Base-by-base conservation (phyloP, 2,888 invertebrate species). In the Drosophila macrospina region DNA sequence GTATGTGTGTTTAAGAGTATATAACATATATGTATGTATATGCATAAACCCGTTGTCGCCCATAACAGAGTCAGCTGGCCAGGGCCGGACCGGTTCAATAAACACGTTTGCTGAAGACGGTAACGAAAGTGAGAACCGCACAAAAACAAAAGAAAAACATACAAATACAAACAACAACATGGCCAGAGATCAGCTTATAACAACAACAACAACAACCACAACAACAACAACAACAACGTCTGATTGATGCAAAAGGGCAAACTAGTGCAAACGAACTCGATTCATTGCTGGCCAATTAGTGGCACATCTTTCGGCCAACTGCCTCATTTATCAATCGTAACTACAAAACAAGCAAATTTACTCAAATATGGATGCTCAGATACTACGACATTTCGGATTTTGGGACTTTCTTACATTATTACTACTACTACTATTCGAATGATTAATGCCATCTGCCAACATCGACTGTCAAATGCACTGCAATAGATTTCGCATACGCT, bases 81-180 rank as follows among this genome's bases (percentile, higher is more conserved):
- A 76, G 77, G 77, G 67, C 59, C 73, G 56, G 45, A 75, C 75
- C 75, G 77, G 75, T 77, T 77, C 50, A 64, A 50, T 54, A 77
- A 64, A 74, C 69, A 74, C 59, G 74, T 64, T 67, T 42, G 34
- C 16, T 20, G 37, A 63, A 57, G 55, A 54, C 32, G 51, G 26
- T 52, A 75, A 76, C 73, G 82, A 83, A 83, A 83, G 82, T 86
- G 82, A 83, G 82, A 83, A 83, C 68, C 52, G 32, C 65, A 54
- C 39, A 42, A 54, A 44, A 65, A 61, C 39, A 61, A 26, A 16
- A 24, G 4, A 37, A 7, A 13, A 45, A 15, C 8, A 4, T n/a
- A 15, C 13, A 3, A 39, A n/a, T 24, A 47, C 32, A 48, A 55
- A 15, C 41, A 34, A 55, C 10, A 37, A 47, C 15, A n/a, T 32